Conservation (phyloP, 2,797 vertebrate genomes). For the Hypotaenidia philippensis region DNA sequence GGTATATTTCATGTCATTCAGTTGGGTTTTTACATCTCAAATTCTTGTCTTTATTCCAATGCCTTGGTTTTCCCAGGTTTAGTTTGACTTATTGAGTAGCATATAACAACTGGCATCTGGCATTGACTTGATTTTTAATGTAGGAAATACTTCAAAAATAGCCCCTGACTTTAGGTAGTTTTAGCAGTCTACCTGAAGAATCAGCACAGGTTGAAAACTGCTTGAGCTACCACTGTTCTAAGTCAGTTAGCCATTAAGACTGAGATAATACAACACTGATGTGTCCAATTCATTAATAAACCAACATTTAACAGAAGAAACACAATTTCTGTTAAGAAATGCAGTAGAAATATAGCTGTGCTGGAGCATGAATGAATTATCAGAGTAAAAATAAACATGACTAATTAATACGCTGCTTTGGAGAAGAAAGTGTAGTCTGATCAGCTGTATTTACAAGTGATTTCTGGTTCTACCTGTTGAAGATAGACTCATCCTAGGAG, state of each 20-base stretch:
- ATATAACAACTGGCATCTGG: not conserved
- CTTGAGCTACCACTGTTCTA: not conserved
- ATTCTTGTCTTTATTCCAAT: not conserved
- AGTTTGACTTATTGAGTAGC: not conserved
- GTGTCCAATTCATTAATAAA: not conserved
- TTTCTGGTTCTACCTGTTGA: not conserved
- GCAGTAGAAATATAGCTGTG: not conserved
- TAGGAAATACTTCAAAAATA: not conserved
- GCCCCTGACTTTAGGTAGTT: not conserved
- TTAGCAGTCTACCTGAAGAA: not conserved
- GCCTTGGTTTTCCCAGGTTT: not conserved
- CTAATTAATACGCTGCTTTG: not conserved
- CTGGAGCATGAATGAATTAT: not conserved
- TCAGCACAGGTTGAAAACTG: not conserved
- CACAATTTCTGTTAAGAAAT: not conserved
- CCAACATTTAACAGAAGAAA: not conserved
- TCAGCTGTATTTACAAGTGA: not conserved
- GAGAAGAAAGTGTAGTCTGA: not conserved
- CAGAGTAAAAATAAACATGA: not conserved
- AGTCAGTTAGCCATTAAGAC: not conserved
- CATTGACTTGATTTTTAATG: not conserved
- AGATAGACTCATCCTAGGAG: not conserved
- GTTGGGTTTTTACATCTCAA: not conserved
- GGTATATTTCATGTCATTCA: not conserved
- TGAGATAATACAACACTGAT: not conserved